Evolutionary conservation across 2,797 vertebrate species (phyloP).

Genomic region (Leuciscus waleckii): DNA sequence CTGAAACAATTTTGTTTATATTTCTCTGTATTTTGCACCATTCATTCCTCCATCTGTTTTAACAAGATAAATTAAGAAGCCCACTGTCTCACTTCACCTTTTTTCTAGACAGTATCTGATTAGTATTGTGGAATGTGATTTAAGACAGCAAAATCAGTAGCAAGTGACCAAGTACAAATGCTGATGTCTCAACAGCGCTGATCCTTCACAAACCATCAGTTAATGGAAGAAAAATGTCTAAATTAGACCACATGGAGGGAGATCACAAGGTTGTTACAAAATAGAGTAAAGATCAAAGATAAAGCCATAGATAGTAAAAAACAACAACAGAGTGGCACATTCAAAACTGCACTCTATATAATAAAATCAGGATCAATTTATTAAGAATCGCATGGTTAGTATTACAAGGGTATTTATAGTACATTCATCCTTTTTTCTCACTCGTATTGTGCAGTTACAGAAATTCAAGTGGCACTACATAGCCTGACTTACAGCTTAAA

Average conservation of each 20-base stretch:
- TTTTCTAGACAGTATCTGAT: neutral
- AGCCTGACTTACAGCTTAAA: slow-evolving; percentile 58
- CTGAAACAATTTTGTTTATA: neutral
- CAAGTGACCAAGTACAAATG: neutral
- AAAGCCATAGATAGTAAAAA: neutral
- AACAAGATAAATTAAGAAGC: neutral
- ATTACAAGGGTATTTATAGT: neutral
- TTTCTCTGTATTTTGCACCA: neutral
- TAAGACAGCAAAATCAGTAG: neutral
- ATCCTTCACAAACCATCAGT: neutral
- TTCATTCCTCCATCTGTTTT: neutral
- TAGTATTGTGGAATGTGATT: neutral
- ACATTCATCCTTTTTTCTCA: neutral
- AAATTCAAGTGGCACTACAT: neutral
- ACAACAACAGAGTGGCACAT: neutral
- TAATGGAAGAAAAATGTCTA: neutral
- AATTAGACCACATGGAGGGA: slow-evolving; percentile 2
- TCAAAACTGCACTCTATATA: neutral
- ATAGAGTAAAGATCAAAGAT: neutral
- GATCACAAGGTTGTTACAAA: slow-evolving; percentile 3
- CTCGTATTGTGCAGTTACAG: neutral
- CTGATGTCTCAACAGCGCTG: too few species aligned
- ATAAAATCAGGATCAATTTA: neutral
- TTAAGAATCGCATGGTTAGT: neutral
- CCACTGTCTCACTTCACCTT: neutral